Base-by-base conservation (phyloP, 2,888 invertebrate genomes). In the Lordiphosa andalusiaca region DNA sequence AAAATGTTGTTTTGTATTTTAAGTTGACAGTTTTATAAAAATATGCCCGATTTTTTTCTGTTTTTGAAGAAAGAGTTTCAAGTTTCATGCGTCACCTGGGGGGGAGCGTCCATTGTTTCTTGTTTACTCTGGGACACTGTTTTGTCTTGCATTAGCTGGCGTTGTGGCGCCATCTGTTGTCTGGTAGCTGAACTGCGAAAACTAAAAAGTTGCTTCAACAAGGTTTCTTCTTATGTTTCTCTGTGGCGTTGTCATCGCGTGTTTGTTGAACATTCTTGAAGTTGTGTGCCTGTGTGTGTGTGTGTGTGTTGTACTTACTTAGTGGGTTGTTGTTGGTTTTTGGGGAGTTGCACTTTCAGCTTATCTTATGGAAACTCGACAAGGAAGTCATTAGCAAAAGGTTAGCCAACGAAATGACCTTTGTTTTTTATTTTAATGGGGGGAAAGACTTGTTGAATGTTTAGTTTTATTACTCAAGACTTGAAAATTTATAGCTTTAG, bases 81-180 rank as follows among this genome's bases (percentile, higher is more conserved):
- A 61, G 42, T 61, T 66, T 52, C 49, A 38, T 50, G 54, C 50
- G 19, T 49, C 54, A 53, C 63, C 58, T 61, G 53, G 35, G 50
- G 6, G 16, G n/a, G n/a, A n/a, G n/a, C n/a, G n/a, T n/a, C n/a
- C 33, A 9, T 21, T 16, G 35, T 52, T 51, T 50, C 19, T 53
- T 42, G 33, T 16, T 53, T 59, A 46, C 2, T 21, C 47, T 16
- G 30, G 23, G 36, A 42, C 42, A 36, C 9, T 37, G 10, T 23
- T 56, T 16, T 33, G 25, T 7, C 16, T 5, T 30, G 7, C 7
- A 2, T 9, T 10, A 25, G 12, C 30, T 21, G n/a, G 10, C 12
- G 16, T 9, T 10, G 44, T 53, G 66, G 65, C 73, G 76, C 73
- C 76, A 83, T 72, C 81, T 80, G 53, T 53, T 40, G 84, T 50